Percentiles rank a stretch among this genome's conserved stretches.
phyloP scores from a whole-genome alignment of 2,113 vertebrate genomes.

The Chaetodon auriga region DNA sequence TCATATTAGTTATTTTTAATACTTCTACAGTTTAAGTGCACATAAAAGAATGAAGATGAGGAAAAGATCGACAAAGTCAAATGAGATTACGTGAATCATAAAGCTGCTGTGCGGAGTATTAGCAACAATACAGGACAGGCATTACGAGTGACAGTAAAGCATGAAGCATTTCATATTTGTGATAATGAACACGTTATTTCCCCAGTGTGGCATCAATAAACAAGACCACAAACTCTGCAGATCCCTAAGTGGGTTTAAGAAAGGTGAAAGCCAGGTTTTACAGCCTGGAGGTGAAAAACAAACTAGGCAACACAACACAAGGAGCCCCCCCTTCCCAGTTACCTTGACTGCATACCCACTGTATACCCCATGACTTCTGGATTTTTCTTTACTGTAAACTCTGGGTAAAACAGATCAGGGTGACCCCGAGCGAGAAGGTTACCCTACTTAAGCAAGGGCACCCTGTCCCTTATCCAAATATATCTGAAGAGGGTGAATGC shows the following conservation, averaged over 20 bases:
- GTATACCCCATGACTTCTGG: neutral
- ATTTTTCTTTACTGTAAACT: constrained; percentile 10
- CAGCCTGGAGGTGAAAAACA: neutral
- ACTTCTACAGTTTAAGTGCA: neutral
- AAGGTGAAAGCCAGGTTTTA: neutral
- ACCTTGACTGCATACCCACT: neutral
- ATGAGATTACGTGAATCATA: neutral
- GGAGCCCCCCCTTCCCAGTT: neutral
- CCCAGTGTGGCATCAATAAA: neutral
- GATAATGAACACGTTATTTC: neutral
- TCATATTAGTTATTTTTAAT: neutral
- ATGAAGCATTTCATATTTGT: neutral
- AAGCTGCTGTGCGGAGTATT: neutral
- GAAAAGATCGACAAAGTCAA: neutral
- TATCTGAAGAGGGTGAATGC: constrained; percentile 27
- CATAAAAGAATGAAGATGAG: neutral
- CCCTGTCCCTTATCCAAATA: constrained; percentile 57
- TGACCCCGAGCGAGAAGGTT: constrained; percentile 41
- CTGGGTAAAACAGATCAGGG: constrained; percentile 42
- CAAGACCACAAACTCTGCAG: neutral
- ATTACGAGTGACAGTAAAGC: neutral
- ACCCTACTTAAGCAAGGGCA: constrained; percentile 69
- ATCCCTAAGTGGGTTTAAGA: neutral
- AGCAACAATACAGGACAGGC: neutral
- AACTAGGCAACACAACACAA: neutral